A percentile compares a stretch with the other conserved stretches of the same genome.
Conservation (phyloP, 2,797 vertebrate genomes). For the Antrozous pallidus region DNA sequence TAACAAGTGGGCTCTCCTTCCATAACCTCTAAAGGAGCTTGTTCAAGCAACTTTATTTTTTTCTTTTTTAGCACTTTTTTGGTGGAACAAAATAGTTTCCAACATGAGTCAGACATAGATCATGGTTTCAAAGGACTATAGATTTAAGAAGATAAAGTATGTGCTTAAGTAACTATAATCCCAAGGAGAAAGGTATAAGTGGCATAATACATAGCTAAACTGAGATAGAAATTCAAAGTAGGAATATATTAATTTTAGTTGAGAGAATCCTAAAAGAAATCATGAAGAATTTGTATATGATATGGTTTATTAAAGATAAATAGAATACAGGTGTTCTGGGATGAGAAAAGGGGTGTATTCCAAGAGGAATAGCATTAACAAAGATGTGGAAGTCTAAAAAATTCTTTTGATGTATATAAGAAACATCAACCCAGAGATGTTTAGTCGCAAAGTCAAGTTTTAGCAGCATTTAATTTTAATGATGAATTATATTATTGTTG, state of each 20-base stretch:
- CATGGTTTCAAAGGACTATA: neutral
- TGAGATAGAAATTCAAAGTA: neutral
- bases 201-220: neutral
- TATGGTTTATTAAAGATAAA: conserved; percentile 25
- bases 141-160: conserved; percentile 23
- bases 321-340: neutral
- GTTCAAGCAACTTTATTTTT: neutral
- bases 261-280: neutral
- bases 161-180: neutral
- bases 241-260: neutral
- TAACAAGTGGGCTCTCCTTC: neutral
- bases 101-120: neutral
- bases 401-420: neutral
- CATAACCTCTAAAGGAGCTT: neutral
- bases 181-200: neutral
- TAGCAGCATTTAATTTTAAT: conserved; percentile 37
- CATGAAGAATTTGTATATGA: neutral
- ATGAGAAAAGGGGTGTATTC: neutral
- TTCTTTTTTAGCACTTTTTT: neutral
- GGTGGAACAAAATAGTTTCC: neutral
- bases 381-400: neutral
- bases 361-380: neutral
- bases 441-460: too few relatives aligned
- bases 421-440: too few relatives aligned
- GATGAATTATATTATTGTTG: neutral